Evolutionary conservation across 1,140 invertebrate species (phyloP), one percentile per base, ranked within the genome.

Genomic region (Trachymyrmex cornetzi): DNA sequence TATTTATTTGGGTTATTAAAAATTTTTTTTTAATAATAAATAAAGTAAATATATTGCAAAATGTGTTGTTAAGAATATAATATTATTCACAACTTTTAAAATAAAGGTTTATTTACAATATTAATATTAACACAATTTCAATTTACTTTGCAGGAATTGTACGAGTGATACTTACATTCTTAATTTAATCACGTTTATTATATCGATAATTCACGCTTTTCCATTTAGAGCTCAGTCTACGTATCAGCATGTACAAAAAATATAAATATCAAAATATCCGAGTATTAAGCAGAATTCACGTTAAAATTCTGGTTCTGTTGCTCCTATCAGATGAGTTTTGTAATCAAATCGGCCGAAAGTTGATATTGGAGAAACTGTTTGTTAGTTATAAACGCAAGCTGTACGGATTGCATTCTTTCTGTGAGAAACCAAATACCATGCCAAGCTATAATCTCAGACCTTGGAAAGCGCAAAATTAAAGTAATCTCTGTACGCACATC

Each of bases 401-500:
- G 53, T 48, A 14, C 38, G 11, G 12, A 72, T 30, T 61, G 67
- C 24, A 61, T 48, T 30, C 30, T 82, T 82, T 3, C 30, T 27
- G 55, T 59, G 27, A 69, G 34, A 59, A 82, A 59, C 44, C 4
- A 59, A 12, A 53, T 55, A 59, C 4, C 19, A 82, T 22, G 6
- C 22, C 22, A 16, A 57, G 67, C 22, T 69, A 61, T 66, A 77
- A 85, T 77, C 34, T 85, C 50, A 14, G 12, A 69, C 66, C 71
- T 44, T 66, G 22, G 22, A 64, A 64, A 77, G 77, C 50, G 79
- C 61, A 77, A 87, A 91, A 92, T 91, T 91, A 92, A 89, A 85
- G 75, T 89, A 86, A 90, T 91, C 87, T 89, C 71, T 50, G 55
- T 80, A 82, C 55, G 19, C 82, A 86, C 22, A 69, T 72, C 19